A percentile compares a stretch with the other conserved stretches of the same genome.
Conservation (phyloP, 2,113 vertebrate species). For the Cricetomys ansorgei region DNA sequence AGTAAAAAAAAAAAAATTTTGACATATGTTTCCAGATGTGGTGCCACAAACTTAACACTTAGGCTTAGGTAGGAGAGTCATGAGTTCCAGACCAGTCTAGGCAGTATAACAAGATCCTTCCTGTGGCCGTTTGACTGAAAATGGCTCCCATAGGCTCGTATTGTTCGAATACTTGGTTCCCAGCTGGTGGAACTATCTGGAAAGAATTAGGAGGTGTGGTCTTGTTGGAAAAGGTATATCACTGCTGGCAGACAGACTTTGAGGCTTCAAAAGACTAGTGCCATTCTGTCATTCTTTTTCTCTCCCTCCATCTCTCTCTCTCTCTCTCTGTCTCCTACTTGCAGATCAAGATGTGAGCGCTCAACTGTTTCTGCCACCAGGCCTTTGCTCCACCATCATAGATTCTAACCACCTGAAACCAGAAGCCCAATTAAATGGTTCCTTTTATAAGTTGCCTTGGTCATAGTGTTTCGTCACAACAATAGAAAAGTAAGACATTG, state of each 20-base stretch:
- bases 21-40: neutral
- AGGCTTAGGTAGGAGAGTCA: neutral
- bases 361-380: neutral
- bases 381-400: neutral
- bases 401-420: neutral
- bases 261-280: neutral
- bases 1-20: neutral
- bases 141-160: neutral
- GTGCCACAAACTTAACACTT: neutral
- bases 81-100: neutral
- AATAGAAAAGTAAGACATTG: neutral
- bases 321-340: neutral
- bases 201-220: no score
- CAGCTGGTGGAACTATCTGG: neutral
- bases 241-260: neutral
- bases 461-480: neutral
- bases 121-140: neutral
- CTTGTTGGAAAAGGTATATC: neutral
- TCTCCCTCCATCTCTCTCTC: neutral
- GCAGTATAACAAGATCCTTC: neutral
- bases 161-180: neutral
- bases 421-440: neutral
- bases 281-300: neutral
- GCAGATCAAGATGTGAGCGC: neutral
- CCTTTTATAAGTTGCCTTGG: neutral